Evolutionary conservation across 2,888 invertebrate species (phyloP), one percentile per base, ranked within the genome.

Genomic region (Cybosia mesomella): DNA sequence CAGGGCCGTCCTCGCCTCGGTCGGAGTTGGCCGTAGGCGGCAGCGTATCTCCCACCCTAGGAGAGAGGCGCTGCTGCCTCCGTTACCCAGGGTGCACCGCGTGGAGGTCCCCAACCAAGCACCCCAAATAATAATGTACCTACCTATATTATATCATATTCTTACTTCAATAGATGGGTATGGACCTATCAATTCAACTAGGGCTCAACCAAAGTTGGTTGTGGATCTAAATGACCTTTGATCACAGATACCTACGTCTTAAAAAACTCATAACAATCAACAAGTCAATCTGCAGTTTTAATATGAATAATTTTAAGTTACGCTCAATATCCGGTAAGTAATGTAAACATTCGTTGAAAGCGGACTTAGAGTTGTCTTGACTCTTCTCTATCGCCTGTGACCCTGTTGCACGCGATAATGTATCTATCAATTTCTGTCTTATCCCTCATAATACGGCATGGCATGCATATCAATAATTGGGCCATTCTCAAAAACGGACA

Each of bases 341-440:
- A 77, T 69, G 66, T 75, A 75, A 77, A 78, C 70, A 78, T 80
- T 79, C 79, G 83, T 84, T 83, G 66, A 75, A 81, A 71, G 81
- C 82, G 83, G 83, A 82, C 78, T 82, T 63, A 21, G 74, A 85
- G 72, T 75, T 80, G 77, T 87, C 86, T 90, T 89, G 87, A 87
- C 90, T 83, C 80, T 62, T 64, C 72, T 74, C 74, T 90, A 90
- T 89, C 89, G 75, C 62, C 67, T 69, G 74, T 87, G 91, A 91
- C 91, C 91, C 87, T 85, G 80, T 79, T 87, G 83, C 84, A 84
- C 32, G 77, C 76, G 89, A 88, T 87, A 87, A 69, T 70, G 64
- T 62, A 32, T 54, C 67, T 77, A 80, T 74, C 74, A 71, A 64
- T 39, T 57, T 61, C 36, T 74, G 72, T 65, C 62, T 73, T 76